Conservation (phyloP, 30 jellyfish, hydroid and myxozoan species). For the Cassiopea xamachana region DNA sequence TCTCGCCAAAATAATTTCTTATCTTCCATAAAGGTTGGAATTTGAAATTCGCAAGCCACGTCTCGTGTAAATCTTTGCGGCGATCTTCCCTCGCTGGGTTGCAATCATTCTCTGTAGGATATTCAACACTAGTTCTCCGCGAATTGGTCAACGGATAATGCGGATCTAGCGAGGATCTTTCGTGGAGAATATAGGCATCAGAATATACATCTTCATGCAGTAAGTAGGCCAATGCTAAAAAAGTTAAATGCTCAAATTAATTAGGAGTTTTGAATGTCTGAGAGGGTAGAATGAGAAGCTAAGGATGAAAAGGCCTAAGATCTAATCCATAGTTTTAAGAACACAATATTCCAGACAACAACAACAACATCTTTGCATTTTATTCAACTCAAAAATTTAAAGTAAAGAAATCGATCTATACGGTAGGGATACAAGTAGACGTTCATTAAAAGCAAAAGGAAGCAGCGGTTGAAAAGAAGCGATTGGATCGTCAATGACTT, state of each 20-base stretch:
- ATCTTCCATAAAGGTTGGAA: constrained; percentile 94
- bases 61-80: constrained; percentile 75
- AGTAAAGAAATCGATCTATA: too few species aligned
- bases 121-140: constrained; percentile 14
- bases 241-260: neutral
- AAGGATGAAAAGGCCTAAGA: neutral
- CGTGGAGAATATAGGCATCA: constrained; percentile 91
- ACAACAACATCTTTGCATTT: too few species aligned
- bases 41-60: constrained; percentile 86
- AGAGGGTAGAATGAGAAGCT: neutral
- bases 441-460: too few species aligned
- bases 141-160: constrained; percentile 43
- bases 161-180: constrained; percentile 81
- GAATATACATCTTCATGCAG: constrained; percentile 85
- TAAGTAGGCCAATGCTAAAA: constrained; percentile 75
- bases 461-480: too few species aligned
- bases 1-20: constrained; percentile 93
- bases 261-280: neutral
- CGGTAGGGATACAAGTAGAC: too few species aligned
- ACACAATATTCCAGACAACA: too few species aligned
- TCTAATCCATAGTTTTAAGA: neutral
- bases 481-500: too few species aligned
- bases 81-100: constrained; percentile 44
- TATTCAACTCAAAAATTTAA: too few species aligned
- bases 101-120: constrained; percentile 19